Percentiles rank a stretch among this genome's conserved stretches.
phyloP scores from a whole-genome alignment of 2,888 invertebrate genomes.

The Therioaphis trifolii region DNA sequence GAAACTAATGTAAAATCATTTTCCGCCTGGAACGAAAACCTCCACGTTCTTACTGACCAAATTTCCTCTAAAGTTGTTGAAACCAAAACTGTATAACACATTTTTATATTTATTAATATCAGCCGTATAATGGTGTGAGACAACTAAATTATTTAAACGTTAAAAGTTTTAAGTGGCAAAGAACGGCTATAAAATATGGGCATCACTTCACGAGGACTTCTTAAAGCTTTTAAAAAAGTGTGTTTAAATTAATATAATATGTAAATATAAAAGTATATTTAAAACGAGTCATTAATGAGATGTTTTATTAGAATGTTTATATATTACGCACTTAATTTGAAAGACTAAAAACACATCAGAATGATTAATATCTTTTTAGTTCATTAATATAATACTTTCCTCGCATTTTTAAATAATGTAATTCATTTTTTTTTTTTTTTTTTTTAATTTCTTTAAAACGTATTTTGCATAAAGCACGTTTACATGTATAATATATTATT shows the following conservation, averaged over 20 bases:
- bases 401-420: no score
- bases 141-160: slow-evolving; percentile 6
- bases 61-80: not conserved
- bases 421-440: no score
- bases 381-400: no score
- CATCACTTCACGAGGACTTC: not conserved
- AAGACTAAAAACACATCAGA: not conserved
- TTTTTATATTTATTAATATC: no score
- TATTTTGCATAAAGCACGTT: no score
- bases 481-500: no score
- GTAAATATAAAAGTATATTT: not conserved
- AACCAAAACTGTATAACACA: not conserved
- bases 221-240: slow-evolving; percentile 5
- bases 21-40: not conserved
- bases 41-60: not conserved
- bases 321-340: no score
- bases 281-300: not conserved
- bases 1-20: not conserved
- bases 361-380: no score
- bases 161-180: not conserved
- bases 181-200: not conserved
- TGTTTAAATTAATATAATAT: not conserved
- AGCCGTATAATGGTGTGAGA: no score
- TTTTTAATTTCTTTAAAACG: no score
- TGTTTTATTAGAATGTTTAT: not conserved